Evolutionary conservation across 2,888 invertebrate genomes (phyloP).

Genomic region (Tipula helvola): DNA sequence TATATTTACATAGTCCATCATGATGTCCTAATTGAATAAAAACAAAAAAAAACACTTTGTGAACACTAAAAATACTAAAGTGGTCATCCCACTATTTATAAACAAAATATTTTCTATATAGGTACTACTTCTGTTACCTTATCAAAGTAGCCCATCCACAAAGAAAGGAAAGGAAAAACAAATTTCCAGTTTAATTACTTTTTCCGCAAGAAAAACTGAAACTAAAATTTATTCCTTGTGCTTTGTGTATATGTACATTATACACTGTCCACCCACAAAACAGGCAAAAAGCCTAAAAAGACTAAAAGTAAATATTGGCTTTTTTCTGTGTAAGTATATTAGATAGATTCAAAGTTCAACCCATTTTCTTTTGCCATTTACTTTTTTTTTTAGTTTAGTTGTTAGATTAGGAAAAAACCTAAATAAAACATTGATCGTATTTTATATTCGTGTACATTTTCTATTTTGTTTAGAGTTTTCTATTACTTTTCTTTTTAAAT

Average conservation of each 20-base stretch:
- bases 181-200: not conserved
- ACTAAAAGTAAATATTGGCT: not conserved
- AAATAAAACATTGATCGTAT: not conserved
- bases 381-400: not conserved
- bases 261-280: not conserved
- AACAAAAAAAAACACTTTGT: not conserved
- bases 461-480: not conserved
- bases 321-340: not conserved
- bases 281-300: not conserved
- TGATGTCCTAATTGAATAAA: not conserved
- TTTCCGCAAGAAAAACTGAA: not conserved
- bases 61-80: not conserved
- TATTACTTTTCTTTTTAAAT: not conserved
- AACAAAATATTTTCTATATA: not conserved
- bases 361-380: not conserved
- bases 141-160: not conserved
- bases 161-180: not conserved
- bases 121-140: not conserved
- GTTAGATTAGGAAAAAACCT: not conserved
- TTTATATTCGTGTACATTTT: not conserved
- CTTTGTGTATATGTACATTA: not conserved
- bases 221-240: not conserved
- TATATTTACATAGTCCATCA: not conserved
- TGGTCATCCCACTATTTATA: not conserved
- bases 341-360: not conserved